Evolutionary conservation across 2,888 invertebrate species (phyloP), one percentile per base, ranked within the genome.

Genomic region (Smittia aterrima): DNA sequence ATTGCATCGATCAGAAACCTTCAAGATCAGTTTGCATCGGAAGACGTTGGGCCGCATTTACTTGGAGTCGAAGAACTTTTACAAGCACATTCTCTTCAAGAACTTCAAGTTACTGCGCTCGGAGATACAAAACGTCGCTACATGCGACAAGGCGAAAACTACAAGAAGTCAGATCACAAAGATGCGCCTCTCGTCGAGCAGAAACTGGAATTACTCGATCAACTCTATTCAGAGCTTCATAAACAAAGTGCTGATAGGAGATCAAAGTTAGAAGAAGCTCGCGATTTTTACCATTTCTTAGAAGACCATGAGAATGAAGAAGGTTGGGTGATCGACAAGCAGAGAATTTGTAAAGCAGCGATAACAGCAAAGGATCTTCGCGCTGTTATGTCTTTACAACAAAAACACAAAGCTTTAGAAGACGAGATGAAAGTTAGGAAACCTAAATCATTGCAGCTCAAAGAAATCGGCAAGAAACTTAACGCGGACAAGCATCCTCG

Each of bases 261-360:
- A 76, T 90, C 89, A 0, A 87, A 92, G 13, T 84, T 99, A 13
- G 96, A 98, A 81, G 96, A 97, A 79, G 95, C 96, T 0, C 87
- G 96, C 75, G 93, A 94, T 80, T 93, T 96, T 79, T 97, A 92
- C 84, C 96, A 97, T 83, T 97, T 98, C 84, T 85, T 97, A 75
- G 96, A 97, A 82, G 98, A 98, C 80, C 93, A 96, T 78, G 98
- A 98, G 79, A 98, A 98, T 79, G 98, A 98, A 83, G 97, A 98
- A 84, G 91, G 94, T 0, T 98, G 98, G 98, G 86, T 98, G 74
- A 89, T 93, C 0, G 98, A 99, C 80, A 96, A 96, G 80, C 95
- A 96, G 81, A 87, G 94, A 3, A 92, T 97, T 76, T 96, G 97
- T 81, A 92, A 92, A 80, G 91, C 96, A 0, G 93, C 93, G n/a